Conservation (phyloP, 2,797 vertebrate genomes). For the Pteronotus mesoamericanus region DNA sequence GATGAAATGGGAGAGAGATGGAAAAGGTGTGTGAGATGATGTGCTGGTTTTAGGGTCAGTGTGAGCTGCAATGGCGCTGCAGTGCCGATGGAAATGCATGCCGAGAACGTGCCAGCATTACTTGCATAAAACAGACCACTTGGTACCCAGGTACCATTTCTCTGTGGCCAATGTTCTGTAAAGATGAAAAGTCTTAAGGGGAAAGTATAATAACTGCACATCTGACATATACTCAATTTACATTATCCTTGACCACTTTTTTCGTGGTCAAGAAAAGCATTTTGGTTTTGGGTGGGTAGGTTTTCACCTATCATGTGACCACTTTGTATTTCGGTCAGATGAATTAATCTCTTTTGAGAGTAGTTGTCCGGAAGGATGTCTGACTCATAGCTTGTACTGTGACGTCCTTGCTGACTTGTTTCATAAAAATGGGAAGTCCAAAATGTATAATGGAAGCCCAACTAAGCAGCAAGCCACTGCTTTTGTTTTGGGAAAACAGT, state of each 20-base stretch:
- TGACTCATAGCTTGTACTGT: slow-evolving; percentile 37
- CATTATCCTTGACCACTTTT: slow-evolving; percentile 3
- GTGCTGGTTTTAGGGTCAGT: slow-evolving; percentile 28
- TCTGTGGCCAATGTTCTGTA: not conserved
- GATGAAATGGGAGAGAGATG: not conserved
- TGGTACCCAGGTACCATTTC: not conserved
- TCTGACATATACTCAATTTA: not conserved
- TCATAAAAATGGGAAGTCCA: not conserved
- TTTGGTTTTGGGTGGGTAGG: not conserved
- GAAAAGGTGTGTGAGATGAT: not conserved
- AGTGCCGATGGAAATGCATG: slow-evolving; percentile 42
- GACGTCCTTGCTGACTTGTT: not conserved
- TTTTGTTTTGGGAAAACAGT: not conserved
- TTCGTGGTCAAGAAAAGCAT: not conserved
- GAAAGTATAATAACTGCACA: not conserved
- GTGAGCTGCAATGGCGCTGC: not conserved
- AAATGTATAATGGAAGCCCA: not conserved
- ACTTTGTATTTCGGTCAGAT: not conserved
- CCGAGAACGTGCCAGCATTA: not conserved
- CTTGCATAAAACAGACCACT: not conserved
- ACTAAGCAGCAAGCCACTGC: not conserved
- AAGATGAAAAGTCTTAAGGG: not conserved
- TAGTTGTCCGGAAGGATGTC: slow-evolving; percentile 1
- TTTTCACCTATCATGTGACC: not conserved
- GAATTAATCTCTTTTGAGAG: not conserved